A percentile compares a stretch with the other conserved stretches of the same genome.
Evolutionary conservation across 2,797 vertebrate species (phyloP).

Genomic region (Pagetopsis macropterus): DNA sequence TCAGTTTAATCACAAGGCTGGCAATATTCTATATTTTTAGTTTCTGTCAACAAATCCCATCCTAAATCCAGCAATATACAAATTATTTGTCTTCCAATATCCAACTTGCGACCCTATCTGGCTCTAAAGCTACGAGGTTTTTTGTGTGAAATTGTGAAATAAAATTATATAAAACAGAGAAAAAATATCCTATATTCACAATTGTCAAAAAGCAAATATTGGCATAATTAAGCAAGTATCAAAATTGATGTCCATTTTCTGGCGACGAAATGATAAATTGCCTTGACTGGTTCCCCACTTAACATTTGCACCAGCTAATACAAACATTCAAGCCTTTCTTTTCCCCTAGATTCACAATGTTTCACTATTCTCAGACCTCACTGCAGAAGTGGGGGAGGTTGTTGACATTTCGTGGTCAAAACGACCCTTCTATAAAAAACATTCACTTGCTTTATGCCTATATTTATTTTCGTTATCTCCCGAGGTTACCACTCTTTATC

Average conservation of each 20-base stretch:
- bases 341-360: conserved; percentile 58
- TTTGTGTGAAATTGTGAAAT: neutral
- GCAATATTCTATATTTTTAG: neutral
- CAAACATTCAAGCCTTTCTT: conserved; percentile 1
- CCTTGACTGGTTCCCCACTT: neutral
- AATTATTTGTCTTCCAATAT: neutral
- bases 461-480: conserved; percentile 37
- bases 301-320: neutral
- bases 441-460: neutral
- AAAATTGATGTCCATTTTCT: neutral
- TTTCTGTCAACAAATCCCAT: neutral
- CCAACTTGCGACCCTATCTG: neutral
- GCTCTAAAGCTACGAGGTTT: neutral
- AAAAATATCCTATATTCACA: neutral
- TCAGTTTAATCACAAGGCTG: conserved; percentile 1
- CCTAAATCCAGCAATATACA: neutral
- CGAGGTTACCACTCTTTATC: conserved; percentile 36
- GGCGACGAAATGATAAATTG: neutral
- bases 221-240: neutral
- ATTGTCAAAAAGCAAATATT: neutral
- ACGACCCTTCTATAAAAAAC: neutral
- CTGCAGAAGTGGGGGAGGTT: conserved; percentile 71
- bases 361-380: conserved; percentile 43
- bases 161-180: neutral
- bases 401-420: conserved; percentile 73